A percentile compares a stretch with the other conserved stretches of the same genome.
Evolutionary conservation across 2,797 vertebrate genomes (phyloP).

Genomic region (Rhadinocentrus ornatus): DNA sequence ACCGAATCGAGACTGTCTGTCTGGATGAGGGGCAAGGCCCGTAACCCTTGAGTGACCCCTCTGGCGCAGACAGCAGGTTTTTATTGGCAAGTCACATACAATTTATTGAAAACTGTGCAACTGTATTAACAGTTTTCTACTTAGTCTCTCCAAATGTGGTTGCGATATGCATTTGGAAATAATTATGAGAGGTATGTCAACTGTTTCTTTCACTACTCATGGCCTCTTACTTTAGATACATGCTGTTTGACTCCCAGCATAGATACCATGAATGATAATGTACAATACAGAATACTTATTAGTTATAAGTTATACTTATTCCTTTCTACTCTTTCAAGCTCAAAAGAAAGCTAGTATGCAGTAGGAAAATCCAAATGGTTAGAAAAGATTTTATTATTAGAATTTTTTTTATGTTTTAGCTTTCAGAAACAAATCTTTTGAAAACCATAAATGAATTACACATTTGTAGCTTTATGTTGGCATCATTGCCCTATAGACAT

Average conservation of each 20-base stretch:
- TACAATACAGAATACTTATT: constrained; percentile 8
- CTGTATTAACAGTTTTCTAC: constrained; percentile 57
- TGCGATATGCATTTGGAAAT: constrained; percentile 37
- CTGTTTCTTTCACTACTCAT: neutral
- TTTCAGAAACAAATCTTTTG: neutral
- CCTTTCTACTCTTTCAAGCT: constrained; percentile 1
- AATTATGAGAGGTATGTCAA: constrained; percentile 32
- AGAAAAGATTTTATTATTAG: neutral
- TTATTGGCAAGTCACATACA: constrained; percentile 77
- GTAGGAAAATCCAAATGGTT: neutral
- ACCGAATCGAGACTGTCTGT: constrained; percentile 70
- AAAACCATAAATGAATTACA: neutral
- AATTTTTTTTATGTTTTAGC: neutral
- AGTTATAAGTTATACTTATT: neutral
- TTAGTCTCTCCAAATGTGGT: constrained; percentile 44
- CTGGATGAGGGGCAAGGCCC: constrained; percentile 67
- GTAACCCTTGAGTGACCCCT: constrained; percentile 72
- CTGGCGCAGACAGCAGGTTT: constrained; percentile 52
- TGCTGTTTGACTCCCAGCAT: constrained; percentile 2
- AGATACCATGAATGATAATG: neutral
- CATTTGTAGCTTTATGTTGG: no score
- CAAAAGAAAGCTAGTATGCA: neutral
- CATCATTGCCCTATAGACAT: no score
- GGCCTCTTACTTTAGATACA: constrained; percentile 9
- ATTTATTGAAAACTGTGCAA: constrained; percentile 71